Percentiles rank a stretch among this genome's conserved stretches.
Conservation (phyloP, 2,888 invertebrate genomes). For the Sesia apiformis region DNA sequence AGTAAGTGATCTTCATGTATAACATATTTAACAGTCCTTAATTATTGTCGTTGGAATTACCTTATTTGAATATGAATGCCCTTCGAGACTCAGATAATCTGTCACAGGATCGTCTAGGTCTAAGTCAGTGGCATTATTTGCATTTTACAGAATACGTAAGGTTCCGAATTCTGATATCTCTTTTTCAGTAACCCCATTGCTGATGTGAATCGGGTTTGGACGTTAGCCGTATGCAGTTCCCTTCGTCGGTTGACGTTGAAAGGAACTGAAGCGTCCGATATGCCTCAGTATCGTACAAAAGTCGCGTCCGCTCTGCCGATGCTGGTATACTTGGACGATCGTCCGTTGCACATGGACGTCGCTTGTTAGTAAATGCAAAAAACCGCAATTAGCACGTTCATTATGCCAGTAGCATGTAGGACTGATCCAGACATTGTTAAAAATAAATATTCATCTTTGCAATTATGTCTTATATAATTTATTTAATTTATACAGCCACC, state of each 20-base stretch:
- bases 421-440: too few species aligned
- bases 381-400: neutral
- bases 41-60: neutral
- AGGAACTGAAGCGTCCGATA: slow-evolving; percentile 40
- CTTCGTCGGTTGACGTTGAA: slow-evolving; percentile 42
- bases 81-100: too few species aligned
- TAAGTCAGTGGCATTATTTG: too few species aligned
- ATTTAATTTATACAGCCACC: too few species aligned
- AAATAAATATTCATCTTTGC: too few species aligned
- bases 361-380: slow-evolving; percentile 6
- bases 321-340: slow-evolving; percentile 49
- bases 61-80: neutral
- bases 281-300: slow-evolving; percentile 32
- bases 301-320: slow-evolving; percentile 47
- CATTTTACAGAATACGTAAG: too few species aligned
- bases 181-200: slow-evolving; percentile 48
- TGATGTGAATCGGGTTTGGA: slow-evolving; percentile 55
- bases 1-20: slow-evolving; percentile 28
- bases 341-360: slow-evolving; percentile 37
- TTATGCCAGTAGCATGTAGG: too few species aligned
- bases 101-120: too few species aligned
- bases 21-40: neutral
- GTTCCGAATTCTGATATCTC: too few species aligned
- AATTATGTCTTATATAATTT: too few species aligned
- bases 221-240: slow-evolving; percentile 50